A percentile compares a stretch with the other conserved stretches of the same genome.
phyloP scores from a whole-genome alignment of 2,888 invertebrate species.

The Andrena fulva region DNA sequence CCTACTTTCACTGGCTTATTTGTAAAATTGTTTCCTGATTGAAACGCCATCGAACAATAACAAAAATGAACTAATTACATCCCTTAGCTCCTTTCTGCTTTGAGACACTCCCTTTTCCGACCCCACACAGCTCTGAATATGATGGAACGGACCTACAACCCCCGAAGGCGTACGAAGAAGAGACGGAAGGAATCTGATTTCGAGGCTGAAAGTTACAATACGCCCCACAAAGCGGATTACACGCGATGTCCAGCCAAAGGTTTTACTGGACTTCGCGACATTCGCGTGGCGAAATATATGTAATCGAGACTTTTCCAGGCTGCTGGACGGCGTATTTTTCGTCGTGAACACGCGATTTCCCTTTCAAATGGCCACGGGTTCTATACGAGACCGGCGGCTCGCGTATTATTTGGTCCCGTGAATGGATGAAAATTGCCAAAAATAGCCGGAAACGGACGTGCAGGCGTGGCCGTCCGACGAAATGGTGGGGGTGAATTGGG shows the following conservation, averaged over 20 bases:
- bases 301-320: conserved; percentile 59
- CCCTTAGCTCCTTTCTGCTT: background rate
- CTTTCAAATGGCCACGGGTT: conserved; percentile 64
- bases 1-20: background rate
- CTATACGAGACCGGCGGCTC: conserved; percentile 21
- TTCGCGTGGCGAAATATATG: conserved; percentile 52
- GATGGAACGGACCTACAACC: background rate
- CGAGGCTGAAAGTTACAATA: conserved; percentile 6
- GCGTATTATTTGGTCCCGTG: conserved; percentile 68
- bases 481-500: conserved; percentile 7
- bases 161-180: no score
- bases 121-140: background rate
- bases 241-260: conserved; percentile 50
- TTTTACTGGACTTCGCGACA: conserved; percentile 66
- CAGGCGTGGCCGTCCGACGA: conserved; percentile 58
- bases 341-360: conserved; percentile 63
- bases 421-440: conserved; percentile 78
- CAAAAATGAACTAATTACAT: background rate
- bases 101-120: background rate
- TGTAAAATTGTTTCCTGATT: background rate
- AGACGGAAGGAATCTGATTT: background rate
- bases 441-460: conserved; percentile 76
- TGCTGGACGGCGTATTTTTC: conserved; percentile 42
- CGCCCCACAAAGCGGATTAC: conserved; percentile 26
- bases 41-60: background rate